Evolutionary conservation across 2,888 invertebrate species (phyloP), one percentile per base, ranked within the genome.

Genomic region (Ditula angustiorana): DNA sequence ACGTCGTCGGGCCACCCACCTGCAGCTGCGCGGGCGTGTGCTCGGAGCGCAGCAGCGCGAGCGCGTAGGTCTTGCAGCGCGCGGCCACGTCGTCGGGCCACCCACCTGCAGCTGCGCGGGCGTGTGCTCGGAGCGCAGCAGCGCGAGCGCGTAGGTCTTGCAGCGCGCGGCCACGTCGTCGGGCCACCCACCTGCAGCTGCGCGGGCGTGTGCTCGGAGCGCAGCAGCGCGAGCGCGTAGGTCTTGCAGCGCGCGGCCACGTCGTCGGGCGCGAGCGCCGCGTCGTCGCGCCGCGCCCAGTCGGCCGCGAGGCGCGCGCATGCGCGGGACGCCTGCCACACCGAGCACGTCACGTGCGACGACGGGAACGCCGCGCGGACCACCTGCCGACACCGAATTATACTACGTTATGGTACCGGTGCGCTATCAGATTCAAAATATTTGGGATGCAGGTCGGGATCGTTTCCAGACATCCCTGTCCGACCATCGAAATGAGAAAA

Each of bases 271-370:
- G 75, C 61, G 0, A 79, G 67, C 21, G 76, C 62, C 24, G 67
- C 67, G 66, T 72, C 73, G 19, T 68, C 37, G 52, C 56, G 46
- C 7, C 74, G 69, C 5, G 74, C 73, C 0, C 71, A 49, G 5
- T 77, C 82, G 0, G 62, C 63, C 16, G 79, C 75, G 1, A 78
- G 73, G 1, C 78, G 69, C 0, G 83, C 84, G 3, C 80, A 76
- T 1, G 88, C 85, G 0, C 86, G 77, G 1, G 90, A 73, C 56
- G 89, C 90, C 53, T 93, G 93, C 91, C 92, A 93, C 67, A 92
- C 91, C 0, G 88, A 90, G 64, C 88, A 87, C 10, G 92, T 89
- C 71, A 92, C 88, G 83, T 93, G 92, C 0, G 91, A 87, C 0
- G 77, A 44, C 0, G 92, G 92, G 70, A 93, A 93, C 64, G 91